A percentile compares a stretch with the other conserved stretches of the same genome.
Conservation (phyloP, 1,140 invertebrate genomes). For the Lordiphosa clarofinis region DNA sequence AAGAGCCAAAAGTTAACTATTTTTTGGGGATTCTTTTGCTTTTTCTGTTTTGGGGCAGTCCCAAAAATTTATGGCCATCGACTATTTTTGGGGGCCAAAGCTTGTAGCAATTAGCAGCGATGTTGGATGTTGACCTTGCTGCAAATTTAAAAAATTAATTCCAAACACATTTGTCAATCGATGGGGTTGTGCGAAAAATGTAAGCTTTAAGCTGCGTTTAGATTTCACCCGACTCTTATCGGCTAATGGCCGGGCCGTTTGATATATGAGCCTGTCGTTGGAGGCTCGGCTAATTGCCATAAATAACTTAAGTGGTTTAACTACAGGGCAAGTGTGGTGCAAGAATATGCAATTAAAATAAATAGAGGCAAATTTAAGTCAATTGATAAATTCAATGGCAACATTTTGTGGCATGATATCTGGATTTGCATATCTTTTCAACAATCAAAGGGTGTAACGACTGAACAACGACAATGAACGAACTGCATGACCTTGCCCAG, state of each 20-base stretch:
- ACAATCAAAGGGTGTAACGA: constrained; percentile 27
- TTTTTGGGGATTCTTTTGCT: constrained; percentile 1
- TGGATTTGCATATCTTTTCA: constrained; percentile 5
- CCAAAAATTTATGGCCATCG: constrained; percentile 48
- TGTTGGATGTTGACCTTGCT: constrained; percentile 50
- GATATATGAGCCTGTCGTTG: neutral
- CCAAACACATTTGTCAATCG: too few relatives aligned
- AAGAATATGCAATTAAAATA: too few relatives aligned
- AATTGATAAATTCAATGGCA: too few relatives aligned
- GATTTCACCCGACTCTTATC: neutral
- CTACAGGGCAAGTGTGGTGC: too few relatives aligned
- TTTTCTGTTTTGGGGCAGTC: constrained; percentile 4
- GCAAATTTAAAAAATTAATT: constrained; percentile 34
- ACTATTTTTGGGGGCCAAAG: neutral
- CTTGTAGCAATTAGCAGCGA: constrained; percentile 64
- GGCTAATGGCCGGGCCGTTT: constrained; percentile 1
- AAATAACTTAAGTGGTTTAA: too few relatives aligned
- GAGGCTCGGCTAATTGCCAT: too few relatives aligned
- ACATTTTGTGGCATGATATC: too few relatives aligned
- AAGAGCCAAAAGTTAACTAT: constrained; percentile 3
- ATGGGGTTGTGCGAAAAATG: too few relatives aligned
- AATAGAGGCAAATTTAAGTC: too few relatives aligned
- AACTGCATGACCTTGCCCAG: constrained; percentile 47
- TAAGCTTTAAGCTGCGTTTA: too few relatives aligned
- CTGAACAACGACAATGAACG: constrained; percentile 48